Evolutionary conservation across 2,888 invertebrate genomes (phyloP).

Genomic region (Leptopilina drosophilae): DNA sequence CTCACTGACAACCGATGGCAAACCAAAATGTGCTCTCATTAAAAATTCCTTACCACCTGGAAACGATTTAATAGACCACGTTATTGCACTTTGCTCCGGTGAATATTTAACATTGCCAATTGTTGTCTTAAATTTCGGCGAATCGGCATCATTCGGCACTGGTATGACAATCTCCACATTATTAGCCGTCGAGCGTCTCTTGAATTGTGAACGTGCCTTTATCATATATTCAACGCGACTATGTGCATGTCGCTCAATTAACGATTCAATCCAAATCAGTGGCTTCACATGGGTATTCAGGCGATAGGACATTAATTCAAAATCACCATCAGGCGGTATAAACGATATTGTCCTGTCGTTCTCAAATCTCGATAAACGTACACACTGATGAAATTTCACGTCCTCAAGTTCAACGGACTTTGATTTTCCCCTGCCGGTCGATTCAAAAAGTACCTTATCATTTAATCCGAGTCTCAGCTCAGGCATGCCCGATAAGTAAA

Average conservation of each 20-base stretch:
- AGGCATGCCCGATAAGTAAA: constrained; percentile 98
- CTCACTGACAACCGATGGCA: constrained; percentile 97
- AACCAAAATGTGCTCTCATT: constrained; percentile 98
- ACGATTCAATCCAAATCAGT: constrained; percentile 98
- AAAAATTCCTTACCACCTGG: constrained; percentile 99
- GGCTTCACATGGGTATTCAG: constrained; percentile 99
- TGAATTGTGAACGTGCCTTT: constrained; percentile 99
- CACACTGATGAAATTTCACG: constrained; percentile 99
- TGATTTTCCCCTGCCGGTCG: constrained; percentile 97
- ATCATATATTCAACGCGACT: constrained; percentile 99
- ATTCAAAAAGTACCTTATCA: constrained; percentile 98
- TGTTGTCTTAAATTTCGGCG: constrained; percentile 98
- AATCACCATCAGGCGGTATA: constrained; percentile 99
- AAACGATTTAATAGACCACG: constrained; percentile 98
- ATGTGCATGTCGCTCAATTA: constrained; percentile 97
- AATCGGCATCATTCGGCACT: constrained; percentile 97
- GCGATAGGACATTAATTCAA: constrained; percentile 98
- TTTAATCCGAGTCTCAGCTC: constrained; percentile 97
- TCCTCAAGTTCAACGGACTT: constrained; percentile 99
- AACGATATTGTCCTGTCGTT: constrained; percentile 99
- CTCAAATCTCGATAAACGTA: constrained; percentile 96
- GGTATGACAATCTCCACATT: constrained; percentile 99
- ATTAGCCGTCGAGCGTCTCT: constrained; percentile 97
- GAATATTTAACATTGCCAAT: constrained; percentile 98
- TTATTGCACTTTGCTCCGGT: constrained; percentile 96